Conservation (phyloP, 2,888 invertebrate species). For the Heliconius aoede region DNA sequence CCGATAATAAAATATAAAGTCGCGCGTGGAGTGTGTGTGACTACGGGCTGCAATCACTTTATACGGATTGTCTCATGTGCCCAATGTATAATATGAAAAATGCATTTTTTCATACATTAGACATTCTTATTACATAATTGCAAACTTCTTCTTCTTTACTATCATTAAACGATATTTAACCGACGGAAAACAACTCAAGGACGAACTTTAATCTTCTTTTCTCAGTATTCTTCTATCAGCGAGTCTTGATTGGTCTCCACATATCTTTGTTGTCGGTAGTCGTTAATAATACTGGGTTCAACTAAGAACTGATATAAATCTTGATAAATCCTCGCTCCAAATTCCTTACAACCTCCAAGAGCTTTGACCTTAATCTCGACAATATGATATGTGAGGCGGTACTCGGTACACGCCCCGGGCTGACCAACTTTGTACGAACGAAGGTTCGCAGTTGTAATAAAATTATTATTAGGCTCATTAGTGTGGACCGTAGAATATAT, state of each 20-base stretch:
- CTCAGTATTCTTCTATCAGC: not conserved
- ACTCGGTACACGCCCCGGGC: conserved; percentile 23
- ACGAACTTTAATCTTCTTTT: not conserved
- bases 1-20: conserved; percentile 28
- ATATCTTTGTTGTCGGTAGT: not conserved
- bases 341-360: conserved; percentile 33
- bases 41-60: not conserved
- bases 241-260: no score
- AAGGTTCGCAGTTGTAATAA: conserved; percentile 7
- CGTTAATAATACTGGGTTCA: not conserved
- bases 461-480: not conserved
- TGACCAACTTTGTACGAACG: not conserved
- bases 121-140: not conserved
- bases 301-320: conserved; percentile 6
- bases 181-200: no score
- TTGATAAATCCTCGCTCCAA: conserved; percentile 26
- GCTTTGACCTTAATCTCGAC: conserved; percentile 40
- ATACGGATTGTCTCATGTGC: no score
- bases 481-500: not conserved
- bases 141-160: not conserved
- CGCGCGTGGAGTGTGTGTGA: conserved; percentile 34
- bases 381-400: conserved; percentile 23
- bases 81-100: no score
- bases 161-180: not conserved
- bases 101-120: no score